Conservation (phyloP, 2,113 vertebrate species). For the Xenopus laevis region DNA sequence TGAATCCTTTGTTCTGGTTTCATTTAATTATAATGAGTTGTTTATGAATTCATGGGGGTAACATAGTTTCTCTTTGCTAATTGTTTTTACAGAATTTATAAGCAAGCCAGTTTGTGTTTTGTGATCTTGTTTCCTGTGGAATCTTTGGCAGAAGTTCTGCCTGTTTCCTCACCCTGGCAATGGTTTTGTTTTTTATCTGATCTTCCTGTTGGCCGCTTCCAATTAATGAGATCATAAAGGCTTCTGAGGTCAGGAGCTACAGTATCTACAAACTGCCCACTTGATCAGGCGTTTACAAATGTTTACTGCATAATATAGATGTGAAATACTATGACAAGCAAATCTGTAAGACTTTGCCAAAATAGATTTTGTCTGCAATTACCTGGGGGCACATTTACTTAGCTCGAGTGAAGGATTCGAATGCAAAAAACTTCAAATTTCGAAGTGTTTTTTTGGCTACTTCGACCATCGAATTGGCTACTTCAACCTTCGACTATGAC, state of each 20-base stretch:
- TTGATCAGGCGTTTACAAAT: slow-evolving; percentile 4
- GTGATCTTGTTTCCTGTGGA: slow-evolving; percentile 52
- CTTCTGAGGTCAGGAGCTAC: slow-evolving; percentile 50
- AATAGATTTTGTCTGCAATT: no score
- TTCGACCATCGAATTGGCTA: no score
- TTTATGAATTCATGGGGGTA: no score
- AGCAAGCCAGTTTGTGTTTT: slow-evolving; percentile 37
- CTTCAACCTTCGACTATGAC: no score
- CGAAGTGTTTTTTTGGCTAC: no score
- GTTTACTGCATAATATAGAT: slow-evolving; percentile 15
- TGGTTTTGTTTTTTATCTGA: slow-evolving; percentile 37
- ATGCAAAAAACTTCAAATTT: no score
- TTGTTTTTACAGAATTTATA: slow-evolving; percentile 46
- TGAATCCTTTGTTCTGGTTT: no score
- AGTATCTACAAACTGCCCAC: slow-evolving; percentile 34
- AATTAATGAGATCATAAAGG: slow-evolving; percentile 29
- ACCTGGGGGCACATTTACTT: no score
- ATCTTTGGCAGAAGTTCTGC: slow-evolving; percentile 45
- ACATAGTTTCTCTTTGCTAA: slow-evolving; percentile 44
- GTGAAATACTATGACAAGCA: no score
- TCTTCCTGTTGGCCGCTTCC: background rate
- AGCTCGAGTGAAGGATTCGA: no score
- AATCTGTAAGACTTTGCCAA: no score
- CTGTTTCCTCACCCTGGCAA: slow-evolving; percentile 50
- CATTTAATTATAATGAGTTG: no score